Percentiles rank a stretch among this genome's conserved stretches.
These are phyloP conservation scores for Ochropleura leucogaster DNA, from an alignment of 2,888 invertebrate species.

Conservation along the genomic window DNA sequence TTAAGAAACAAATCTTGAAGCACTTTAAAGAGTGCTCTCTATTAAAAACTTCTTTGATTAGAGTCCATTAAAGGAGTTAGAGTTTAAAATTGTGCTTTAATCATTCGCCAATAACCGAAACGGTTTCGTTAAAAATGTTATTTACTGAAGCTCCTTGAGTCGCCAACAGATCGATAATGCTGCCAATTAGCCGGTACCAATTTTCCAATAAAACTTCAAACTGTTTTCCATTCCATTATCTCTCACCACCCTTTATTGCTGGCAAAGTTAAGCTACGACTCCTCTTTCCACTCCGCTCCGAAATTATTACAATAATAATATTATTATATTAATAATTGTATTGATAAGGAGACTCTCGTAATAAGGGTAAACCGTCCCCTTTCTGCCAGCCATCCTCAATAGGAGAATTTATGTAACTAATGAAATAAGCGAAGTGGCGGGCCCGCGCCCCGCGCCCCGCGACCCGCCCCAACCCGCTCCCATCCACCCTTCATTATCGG, in stretches of 20 bases:
- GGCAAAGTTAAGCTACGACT: conserved; percentile 89
- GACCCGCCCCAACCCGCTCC: conserved; percentile 79
- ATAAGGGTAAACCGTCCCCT: conserved; percentile 91
- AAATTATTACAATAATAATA: conserved; percentile 91
- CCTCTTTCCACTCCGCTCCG: conserved; percentile 85
- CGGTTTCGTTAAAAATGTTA: conserved; percentile 77
- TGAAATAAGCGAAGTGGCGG: conserved; percentile 90
- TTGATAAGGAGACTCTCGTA: conserved; percentile 91
- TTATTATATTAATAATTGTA: conserved; percentile 91
- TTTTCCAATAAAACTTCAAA: conserved; percentile 91
- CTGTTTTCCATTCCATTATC: conserved; percentile 91
- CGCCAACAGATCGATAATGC: conserved; percentile 87
- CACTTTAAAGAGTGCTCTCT: conserved; percentile 66
- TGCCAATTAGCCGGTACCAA: conserved; percentile 90
- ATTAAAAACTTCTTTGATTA: conserved; percentile 70
- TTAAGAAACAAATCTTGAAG: conserved; percentile 68
- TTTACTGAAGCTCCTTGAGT: conserved; percentile 78
- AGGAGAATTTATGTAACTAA: conserved; percentile 91
- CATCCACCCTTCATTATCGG: conserved; percentile 90
- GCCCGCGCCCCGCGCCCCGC: conserved; percentile 74
- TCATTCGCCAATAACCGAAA: conserved; percentile 68
- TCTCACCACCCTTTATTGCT: conserved; percentile 90
- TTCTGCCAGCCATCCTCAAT: conserved; percentile 90
- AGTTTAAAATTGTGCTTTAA: conserved; percentile 68
- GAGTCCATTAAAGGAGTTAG: conserved; percentile 69